Percentiles rank a stretch among this genome's conserved stretches.
Conservation (phyloP, 2,113 vertebrate genomes). For the Eulacestoma nigropectus region DNA sequence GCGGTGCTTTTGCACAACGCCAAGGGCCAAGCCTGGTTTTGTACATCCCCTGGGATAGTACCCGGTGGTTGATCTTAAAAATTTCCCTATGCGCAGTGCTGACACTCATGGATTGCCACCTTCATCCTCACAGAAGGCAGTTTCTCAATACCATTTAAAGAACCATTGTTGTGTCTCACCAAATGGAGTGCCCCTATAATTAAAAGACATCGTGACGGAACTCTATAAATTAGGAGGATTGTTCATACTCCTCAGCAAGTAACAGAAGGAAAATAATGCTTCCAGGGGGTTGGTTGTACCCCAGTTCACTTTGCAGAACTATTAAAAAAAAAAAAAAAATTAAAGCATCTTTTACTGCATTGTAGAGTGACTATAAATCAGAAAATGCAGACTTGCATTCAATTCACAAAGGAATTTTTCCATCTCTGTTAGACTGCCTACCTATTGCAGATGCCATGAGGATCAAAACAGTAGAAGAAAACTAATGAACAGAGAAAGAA, state of each 20-base stretch:
- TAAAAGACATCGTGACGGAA: background rate
- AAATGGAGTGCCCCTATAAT: rapidly evolving
- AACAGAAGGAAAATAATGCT: background rate
- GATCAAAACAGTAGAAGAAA: background rate
- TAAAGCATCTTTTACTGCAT: background rate
- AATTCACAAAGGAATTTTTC: background rate
- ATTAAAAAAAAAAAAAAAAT: background rate
- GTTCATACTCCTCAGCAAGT: background rate
- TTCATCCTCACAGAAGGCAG: background rate
- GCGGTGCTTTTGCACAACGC: background rate
- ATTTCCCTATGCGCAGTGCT: background rate
- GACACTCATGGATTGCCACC: background rate
- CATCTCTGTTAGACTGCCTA: background rate
- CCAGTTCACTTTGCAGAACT: background rate
- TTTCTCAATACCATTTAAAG: background rate
- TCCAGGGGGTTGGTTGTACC: background rate
- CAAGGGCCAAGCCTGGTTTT: background rate
- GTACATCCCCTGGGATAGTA: background rate
- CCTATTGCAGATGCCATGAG: background rate
- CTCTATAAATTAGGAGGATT: background rate
- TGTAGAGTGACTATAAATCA: background rate
- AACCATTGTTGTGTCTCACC: background rate
- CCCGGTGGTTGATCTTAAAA: rapidly evolving
- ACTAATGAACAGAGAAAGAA: background rate
- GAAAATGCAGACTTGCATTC: background rate